Conservation (phyloP, 1,140 invertebrate species). For the Drusus annulatus region DNA sequence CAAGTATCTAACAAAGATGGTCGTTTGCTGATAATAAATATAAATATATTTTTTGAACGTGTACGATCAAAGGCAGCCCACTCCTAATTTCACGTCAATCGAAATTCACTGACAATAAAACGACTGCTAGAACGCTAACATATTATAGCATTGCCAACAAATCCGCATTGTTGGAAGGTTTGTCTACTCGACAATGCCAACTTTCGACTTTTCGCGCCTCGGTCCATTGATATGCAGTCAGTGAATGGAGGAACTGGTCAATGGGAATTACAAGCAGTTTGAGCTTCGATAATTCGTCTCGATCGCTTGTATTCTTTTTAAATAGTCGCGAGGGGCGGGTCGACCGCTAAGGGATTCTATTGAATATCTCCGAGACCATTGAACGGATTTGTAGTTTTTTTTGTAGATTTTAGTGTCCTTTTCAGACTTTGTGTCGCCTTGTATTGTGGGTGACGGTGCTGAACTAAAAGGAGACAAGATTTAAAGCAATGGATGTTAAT, state of each 20-base stretch:
- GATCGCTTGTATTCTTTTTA: slow-evolving; percentile 51
- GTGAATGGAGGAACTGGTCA: slow-evolving; percentile 1
- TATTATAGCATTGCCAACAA: not conserved
- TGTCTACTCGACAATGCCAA: slow-evolving; percentile 19
- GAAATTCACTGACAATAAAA: slow-evolving; percentile 41
- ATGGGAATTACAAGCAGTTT: slow-evolving; percentile 41
- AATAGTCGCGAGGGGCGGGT: slow-evolving; percentile 19
- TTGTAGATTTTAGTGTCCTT: no score
- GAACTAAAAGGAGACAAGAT: no score
- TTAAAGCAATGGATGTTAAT: no score
- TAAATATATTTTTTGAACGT: no score
- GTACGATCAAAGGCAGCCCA: slow-evolving; percentile 38
- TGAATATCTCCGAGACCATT: slow-evolving; percentile 19
- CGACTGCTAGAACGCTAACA: not conserved
- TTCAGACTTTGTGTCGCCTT: no score
- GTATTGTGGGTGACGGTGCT: no score
- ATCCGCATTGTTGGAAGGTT: slow-evolving; percentile 10
- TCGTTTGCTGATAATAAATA: no score
- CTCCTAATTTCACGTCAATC: slow-evolving; percentile 56
- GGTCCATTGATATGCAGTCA: slow-evolving; percentile 18
- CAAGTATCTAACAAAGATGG: no score
- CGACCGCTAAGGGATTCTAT: slow-evolving; percentile 5
- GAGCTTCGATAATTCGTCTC: slow-evolving; percentile 52
- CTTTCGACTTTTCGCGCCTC: slow-evolving; percentile 32
- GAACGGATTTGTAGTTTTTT: not conserved